Evolutionary conservation across 2,888 invertebrate genomes (phyloP).

Genomic region (Melanostoma mellinum): DNA sequence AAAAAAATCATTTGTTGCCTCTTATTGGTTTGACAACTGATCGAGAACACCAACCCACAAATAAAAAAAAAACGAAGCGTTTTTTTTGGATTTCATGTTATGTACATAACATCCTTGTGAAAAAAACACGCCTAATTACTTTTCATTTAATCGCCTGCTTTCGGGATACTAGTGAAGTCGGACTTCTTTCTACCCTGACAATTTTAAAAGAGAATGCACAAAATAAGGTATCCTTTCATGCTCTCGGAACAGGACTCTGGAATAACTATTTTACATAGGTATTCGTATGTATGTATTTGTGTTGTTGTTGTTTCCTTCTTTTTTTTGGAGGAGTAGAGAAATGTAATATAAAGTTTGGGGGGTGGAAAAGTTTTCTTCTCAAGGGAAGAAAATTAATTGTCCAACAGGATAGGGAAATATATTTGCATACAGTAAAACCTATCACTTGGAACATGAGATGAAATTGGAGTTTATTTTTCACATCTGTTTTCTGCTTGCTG

Average conservation of each 20-base stretch:
- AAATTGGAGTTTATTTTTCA: constrained; percentile 17
- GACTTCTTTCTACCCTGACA: background rate
- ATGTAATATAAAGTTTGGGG: constrained; percentile 45
- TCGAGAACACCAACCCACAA: too few species aligned
- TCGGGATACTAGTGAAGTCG: background rate
- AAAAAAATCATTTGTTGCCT: too few species aligned
- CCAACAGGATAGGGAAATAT: constrained; percentile 36
- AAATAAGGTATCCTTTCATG: background rate
- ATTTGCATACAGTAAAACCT: constrained; percentile 48
- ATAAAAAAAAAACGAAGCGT: too few species aligned
- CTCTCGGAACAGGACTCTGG: background rate
- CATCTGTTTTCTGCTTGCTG: background rate
- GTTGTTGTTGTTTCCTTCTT: constrained; percentile 4
- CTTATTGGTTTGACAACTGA: too few species aligned
- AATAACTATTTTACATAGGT: constrained; percentile 37
- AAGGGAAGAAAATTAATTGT: constrained; percentile 60
- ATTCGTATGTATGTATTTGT: background rate
- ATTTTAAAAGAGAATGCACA: constrained; percentile 3
- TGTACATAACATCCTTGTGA: too few species aligned
- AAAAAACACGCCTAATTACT: too few species aligned
- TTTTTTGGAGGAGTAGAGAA: background rate
- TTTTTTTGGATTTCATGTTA: too few species aligned
- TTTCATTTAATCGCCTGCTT: constrained; percentile 49
- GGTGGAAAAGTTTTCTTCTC: constrained; percentile 50
- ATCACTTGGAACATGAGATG: constrained; percentile 29